These are phyloP conservation scores for Cliona cf. orientalis DNA, from an alignment of 37 sponge, comb jelly and placozoan genomes.

Conservation along the genomic window DNA sequence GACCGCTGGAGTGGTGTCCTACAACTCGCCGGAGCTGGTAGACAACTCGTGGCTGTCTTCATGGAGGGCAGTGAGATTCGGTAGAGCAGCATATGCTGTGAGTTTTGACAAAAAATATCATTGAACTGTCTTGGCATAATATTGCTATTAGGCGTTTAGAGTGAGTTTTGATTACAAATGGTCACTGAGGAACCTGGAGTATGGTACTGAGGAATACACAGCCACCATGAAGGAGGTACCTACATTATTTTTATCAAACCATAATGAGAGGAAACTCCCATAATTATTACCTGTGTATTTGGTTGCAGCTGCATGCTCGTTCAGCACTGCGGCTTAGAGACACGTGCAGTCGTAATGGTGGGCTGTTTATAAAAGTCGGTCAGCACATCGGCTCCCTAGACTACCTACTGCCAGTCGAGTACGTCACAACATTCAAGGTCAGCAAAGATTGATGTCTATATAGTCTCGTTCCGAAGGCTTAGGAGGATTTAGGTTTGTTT, in stretches of 20 bases:
- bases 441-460: no score
- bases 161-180: conserved; percentile 71
- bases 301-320: conserved; percentile 66
- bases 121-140: background rate
- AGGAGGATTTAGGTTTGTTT: no score
- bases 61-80: conserved; percentile 69
- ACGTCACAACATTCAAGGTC: conserved; percentile 86
- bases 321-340: conserved; percentile 75
- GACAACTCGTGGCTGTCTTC: conserved; percentile 60
- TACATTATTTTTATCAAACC: background rate
- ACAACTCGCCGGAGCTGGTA: conserved; percentile 6
- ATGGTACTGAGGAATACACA: conserved; percentile 29
- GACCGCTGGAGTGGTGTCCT: conserved; percentile 10
- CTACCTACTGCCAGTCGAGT: conserved; percentile 89
- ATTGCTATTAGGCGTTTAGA: conserved; percentile 34
- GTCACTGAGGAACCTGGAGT: conserved; percentile 22
- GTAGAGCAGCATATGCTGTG: conserved; percentile 82
- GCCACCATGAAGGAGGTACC: conserved; percentile 51
- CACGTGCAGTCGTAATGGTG: conserved; percentile 88
- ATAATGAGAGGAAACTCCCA: background rate
- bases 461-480: no score
- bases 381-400: conserved; percentile 93
- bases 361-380: conserved; percentile 91
- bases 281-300: background rate
- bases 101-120: background rate